phyloP scores from a whole-genome alignment of 2,113 vertebrate species.

The Brienomyrus longianalis region DNA sequence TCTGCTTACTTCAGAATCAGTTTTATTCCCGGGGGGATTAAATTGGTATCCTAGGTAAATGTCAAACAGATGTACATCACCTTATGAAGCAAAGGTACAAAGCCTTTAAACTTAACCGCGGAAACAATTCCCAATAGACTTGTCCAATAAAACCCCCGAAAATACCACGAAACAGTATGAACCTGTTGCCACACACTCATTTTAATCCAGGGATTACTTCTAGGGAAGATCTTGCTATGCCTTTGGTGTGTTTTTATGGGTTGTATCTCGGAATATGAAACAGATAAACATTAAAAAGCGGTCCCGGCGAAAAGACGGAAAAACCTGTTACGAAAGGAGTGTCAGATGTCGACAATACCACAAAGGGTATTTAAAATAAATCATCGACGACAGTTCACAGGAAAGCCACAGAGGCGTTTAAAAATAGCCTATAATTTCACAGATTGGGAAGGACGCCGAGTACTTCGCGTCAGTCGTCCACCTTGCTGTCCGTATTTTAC shows the following conservation, averaged over 20 bases:
- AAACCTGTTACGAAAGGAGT: neutral
- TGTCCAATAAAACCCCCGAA: neutral
- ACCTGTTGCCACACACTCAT: neutral
- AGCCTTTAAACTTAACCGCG: slow-evolving; percentile 14
- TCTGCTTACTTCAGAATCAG: neutral
- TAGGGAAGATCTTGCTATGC: neutral
- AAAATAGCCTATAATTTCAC: neutral
- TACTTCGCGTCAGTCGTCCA: neutral
- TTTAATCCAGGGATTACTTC: neutral
- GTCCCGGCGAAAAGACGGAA: neutral
- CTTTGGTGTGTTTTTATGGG: neutral
- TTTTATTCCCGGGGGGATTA: neutral
- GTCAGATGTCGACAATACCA: neutral
- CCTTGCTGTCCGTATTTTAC: neutral
- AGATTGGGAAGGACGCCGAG: neutral
- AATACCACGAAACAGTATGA: neutral
- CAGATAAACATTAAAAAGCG: neutral
- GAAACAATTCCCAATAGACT: neutral
- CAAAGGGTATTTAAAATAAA: neutral
- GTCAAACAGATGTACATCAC: slow-evolving; percentile 55
- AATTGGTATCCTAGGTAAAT: slow-evolving; percentile 41
- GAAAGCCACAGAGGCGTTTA: neutral
- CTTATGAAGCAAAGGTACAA: slow-evolving; percentile 46
- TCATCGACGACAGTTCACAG: neutral
- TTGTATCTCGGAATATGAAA: neutral